phyloP scores from a whole-genome alignment of 2,888 invertebrate genomes.

The Charanyca ferruginea region DNA sequence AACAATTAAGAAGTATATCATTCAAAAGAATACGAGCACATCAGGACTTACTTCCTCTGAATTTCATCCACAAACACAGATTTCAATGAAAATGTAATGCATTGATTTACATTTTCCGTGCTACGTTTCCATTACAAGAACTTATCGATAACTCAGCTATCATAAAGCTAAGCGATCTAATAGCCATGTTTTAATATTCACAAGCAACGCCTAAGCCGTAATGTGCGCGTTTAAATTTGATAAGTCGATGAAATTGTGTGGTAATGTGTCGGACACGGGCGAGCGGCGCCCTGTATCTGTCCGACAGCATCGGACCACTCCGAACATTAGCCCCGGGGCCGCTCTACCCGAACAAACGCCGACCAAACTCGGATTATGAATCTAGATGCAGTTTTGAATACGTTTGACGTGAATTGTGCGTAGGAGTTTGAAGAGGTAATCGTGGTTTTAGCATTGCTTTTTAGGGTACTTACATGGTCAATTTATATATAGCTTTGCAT shows the following conservation, averaged over 20 bases:
- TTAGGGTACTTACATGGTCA: neutral
- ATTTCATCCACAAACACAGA: constrained; percentile 1
- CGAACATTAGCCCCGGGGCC: constrained; percentile 70
- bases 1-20: neutral
- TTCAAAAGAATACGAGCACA: neutral
- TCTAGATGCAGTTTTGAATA: constrained; percentile 48
- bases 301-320: constrained; percentile 66
- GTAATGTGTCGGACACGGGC: constrained; percentile 84
- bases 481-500: neutral
- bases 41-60: neutral
- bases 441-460: neutral
- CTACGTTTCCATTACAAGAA: constrained; percentile 29
- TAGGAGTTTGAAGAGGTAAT: constrained; percentile 22
- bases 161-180: constrained; percentile 50
- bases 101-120: constrained; percentile 4
- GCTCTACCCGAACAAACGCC: constrained; percentile 42
- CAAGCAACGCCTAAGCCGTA: constrained; percentile 57
- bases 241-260: constrained; percentile 85
- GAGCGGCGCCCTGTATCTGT: constrained; percentile 73
- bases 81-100: constrained; percentile 18
- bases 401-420: constrained; percentile 52
- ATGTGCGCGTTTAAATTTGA: constrained; percentile 77
- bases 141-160: constrained; percentile 28
- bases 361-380: constrained; percentile 51
- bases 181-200: constrained; percentile 60